These are phyloP conservation scores for Dorcus hopei DNA, from an alignment of 2,888 invertebrate species.

Conservation along the genomic window DNA sequence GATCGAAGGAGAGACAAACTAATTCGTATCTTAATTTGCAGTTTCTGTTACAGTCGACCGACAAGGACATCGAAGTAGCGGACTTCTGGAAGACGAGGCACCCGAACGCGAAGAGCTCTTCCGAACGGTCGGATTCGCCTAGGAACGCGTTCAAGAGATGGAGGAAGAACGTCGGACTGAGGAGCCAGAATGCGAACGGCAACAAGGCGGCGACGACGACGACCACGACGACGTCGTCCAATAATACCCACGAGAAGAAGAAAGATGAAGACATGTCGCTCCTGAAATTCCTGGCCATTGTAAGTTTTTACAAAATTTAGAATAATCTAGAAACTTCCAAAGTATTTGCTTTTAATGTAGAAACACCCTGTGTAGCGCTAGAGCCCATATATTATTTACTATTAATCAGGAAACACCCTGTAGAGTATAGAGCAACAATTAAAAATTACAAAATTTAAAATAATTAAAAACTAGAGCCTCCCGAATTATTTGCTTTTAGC, in stretches of 20 bases:
- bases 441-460: no score
- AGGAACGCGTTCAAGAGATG: conserved; percentile 46
- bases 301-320: conserved; percentile 54
- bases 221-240: background rate
- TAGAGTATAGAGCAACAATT: no score
- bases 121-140: conserved; percentile 35
- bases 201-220: conserved; percentile 15
- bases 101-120: conserved; percentile 32
- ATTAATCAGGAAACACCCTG: no score
- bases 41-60: conserved; percentile 44
- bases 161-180: conserved; percentile 33
- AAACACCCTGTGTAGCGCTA: background rate
- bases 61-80: conserved; percentile 45
- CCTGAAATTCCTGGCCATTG: conserved; percentile 76
- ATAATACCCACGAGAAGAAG: conserved; percentile 14
- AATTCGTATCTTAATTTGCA: background rate
- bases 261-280: conserved; percentile 51
- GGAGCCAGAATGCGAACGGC: conserved; percentile 5
- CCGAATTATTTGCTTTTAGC: no score
- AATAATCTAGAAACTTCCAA: background rate
- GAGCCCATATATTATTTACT: no score
- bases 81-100: conserved; percentile 45
- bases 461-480: no score
- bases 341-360: background rate
- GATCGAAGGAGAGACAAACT: background rate